Evolutionary conservation across 2,888 invertebrate species (phyloP), one percentile per base, ranked within the genome.

Genomic region (Drosophila ustulata): DNA sequence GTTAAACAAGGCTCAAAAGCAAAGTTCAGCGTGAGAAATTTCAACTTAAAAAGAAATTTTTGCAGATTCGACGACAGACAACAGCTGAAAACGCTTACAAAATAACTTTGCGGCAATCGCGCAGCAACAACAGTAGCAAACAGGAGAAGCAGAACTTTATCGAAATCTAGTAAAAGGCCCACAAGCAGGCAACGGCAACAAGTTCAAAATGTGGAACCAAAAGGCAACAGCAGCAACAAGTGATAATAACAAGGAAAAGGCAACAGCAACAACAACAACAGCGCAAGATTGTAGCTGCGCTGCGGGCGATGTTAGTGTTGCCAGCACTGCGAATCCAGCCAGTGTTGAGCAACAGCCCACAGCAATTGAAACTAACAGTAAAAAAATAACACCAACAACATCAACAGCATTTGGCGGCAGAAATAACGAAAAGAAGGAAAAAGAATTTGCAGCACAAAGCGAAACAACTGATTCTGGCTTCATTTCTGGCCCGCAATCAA

Each of bases 391-490:
- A 66, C 23, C 75, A 78, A 57, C 58, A 65, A 55, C 66, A 76
- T 65, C 62, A 65, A 6, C 39, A 41, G 13, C 39, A 41, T 37
- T 37, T 37, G 37, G 37, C 37, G 37, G 37, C 37, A 37, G 37
- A 55, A 71, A 66, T 63, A 65, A 46, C 37, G 37, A 37, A 49
- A 62, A 47, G 43, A 67, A 64, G 30, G 53, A 78, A 72, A 80
- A 82, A 66, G 82, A 78, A 68, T 67, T 82, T 59, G 73, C 74
- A 58, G 74, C 66, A 63, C 72, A 81, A 75, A 82, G 75, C 53
- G 91, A 89, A 78, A 79, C 82, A 56, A 79, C 78, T 68, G 93
- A 93, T 91, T 93, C 93, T 63, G 93, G 93, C 59, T 93, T 93
- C 75, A 89, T 93, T 69, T 93, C 93, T 4, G 93, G 93, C 47